Conservation (phyloP, 2,797 vertebrate genomes). For the Euthynnus affinis region DNA sequence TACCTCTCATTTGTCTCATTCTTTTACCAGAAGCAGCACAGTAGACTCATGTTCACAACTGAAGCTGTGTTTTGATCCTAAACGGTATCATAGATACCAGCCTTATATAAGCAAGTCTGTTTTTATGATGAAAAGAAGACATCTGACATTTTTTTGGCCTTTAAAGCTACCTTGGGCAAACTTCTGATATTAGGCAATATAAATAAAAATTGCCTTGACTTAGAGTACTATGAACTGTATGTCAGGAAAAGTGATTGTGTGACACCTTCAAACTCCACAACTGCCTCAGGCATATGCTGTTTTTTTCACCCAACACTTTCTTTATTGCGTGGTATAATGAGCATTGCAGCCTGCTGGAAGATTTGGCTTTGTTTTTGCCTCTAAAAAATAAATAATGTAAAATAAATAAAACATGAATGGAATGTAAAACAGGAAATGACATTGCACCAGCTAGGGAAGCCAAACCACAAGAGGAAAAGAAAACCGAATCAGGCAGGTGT, state of each 20-base stretch:
- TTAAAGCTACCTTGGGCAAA: no score
- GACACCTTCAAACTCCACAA: background rate
- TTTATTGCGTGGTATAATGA: background rate
- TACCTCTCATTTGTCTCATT: constrained; percentile 1
- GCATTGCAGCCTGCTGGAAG: background rate
- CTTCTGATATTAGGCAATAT: no score
- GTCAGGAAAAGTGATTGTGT: background rate
- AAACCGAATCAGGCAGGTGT: background rate
- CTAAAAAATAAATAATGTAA: no score
- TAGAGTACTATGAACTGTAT: background rate
- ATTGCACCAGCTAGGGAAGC: background rate
- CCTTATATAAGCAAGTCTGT: no score
- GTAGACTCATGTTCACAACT: background rate
- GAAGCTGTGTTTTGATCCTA: no score
- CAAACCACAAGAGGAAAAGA: background rate
- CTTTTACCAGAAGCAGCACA: background rate
- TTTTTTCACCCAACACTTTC: background rate
- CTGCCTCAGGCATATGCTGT: background rate
- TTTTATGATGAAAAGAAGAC: no score
- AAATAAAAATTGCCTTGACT: no score
- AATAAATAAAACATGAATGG: no score
- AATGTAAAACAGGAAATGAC: no score
- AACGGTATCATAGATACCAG: no score
- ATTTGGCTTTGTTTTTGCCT: no score
- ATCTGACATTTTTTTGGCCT: no score